These are phyloP conservation scores for Cerceris ruficornis DNA, from an alignment of 2,888 invertebrate genomes.

Conservation along the genomic window DNA sequence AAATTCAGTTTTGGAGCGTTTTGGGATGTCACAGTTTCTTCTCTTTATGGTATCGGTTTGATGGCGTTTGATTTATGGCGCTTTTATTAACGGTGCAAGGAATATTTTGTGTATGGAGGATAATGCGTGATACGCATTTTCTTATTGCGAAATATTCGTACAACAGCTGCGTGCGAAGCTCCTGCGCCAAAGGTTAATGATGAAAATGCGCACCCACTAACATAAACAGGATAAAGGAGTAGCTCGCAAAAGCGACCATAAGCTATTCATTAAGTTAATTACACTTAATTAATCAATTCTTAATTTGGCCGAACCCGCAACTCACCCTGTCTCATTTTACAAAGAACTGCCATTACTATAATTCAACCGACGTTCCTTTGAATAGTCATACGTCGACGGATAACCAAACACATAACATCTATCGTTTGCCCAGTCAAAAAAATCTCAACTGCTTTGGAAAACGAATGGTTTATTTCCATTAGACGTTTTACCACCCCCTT, in stretches of 20 bases:
- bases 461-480: too few species aligned
- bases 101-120: too few species aligned
- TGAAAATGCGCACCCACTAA: conserved; percentile 22
- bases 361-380: neutral
- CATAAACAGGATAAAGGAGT: neutral
- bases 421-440: too few species aligned
- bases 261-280: conserved; percentile 44
- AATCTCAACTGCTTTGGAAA: too few species aligned
- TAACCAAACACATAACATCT: neutral
- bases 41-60: too few species aligned
- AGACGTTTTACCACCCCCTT: too few species aligned
- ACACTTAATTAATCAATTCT: conserved; percentile 45
- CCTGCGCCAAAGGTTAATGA: conserved; percentile 33
- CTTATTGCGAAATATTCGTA: neutral
- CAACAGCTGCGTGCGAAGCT: conserved; percentile 20
- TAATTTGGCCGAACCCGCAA: conserved; percentile 17
- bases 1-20: neutral
- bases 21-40: neutral
- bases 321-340: neutral
- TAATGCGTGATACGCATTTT: too few species aligned
- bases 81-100: too few species aligned
- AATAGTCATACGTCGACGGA: neutral
- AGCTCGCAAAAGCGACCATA: neutral
- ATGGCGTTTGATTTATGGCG: too few species aligned
- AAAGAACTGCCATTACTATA: neutral